Base-by-base conservation (phyloP, 2,113 vertebrate genomes). In the Speoplatyrhinus poulsoni region DNA sequence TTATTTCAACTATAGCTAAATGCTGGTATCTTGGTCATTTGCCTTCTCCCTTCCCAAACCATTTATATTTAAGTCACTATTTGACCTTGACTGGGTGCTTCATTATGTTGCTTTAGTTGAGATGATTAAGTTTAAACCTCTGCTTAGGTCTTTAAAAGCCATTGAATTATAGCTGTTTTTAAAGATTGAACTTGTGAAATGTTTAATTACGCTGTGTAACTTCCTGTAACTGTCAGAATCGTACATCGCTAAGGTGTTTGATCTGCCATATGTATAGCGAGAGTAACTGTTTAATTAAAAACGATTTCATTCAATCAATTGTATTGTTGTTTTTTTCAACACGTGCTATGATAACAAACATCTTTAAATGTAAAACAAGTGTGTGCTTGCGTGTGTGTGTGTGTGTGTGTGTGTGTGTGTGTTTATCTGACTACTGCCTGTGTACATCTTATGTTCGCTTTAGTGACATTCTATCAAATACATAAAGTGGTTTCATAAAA, bases 111-210 rank as follows among this genome's bases (percentile, higher is more conserved):
- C 7, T 72, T 71, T 33, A 33, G 58, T 63, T 70, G 50, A 60
- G 65, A 12, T 71, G 80, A 84, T 89, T 81, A 32, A 5, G 46
- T 8, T 53, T 67, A 81, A 81, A 88, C 85, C 70, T 87, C 56
- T 1, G 68, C 64, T 5, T 57, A 0, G n/a, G 7, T 54, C 65
- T 60, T 8, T n/a, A 1, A 26, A 26, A 54, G 67, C 67, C 46
- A n/a, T 32, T 12, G 2, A 62, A 57, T 58, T 26, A 15, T 12
- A 12, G 13, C 32, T 26, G 26, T 26, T 9, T 10, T 11, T 8
- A 3, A 13, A 50, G 49, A 50, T 16, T 54, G 5, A 41, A 41
- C 36, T 41, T 41, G 36, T 41, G 13, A 52, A 52, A 52, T 52
- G 49, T 52, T 52, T 6, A 52, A 52, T 52, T 52, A 11, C 49